Base-by-base conservation (phyloP, 2,888 invertebrate species). In the Netelia virgata region DNA sequence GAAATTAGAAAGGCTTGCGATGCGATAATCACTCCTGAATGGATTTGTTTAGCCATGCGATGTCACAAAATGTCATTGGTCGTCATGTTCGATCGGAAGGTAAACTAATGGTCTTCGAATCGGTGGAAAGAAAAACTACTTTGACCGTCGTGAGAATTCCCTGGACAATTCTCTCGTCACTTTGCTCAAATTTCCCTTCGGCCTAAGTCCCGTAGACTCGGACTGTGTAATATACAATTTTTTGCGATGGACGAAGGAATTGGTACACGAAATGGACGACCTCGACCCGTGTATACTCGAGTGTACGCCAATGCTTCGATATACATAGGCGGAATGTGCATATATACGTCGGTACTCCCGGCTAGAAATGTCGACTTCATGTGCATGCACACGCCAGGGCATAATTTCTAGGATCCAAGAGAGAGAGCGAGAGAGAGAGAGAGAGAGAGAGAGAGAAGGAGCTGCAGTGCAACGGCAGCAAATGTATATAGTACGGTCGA, bases 341-440 rank as follows among this genome's bases (percentile, higher is more conserved):
- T 47, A 55, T n/a, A 43, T 18, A 72, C 16, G 63, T 2, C n/a
- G 18, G 53, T 75, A 66, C 47, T 61, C 68, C 61, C 57, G 55
- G 20, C 78, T 76, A 77, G 74, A 57, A 83, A 82, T 73, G 78
- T 82, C 63, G 86, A 72, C 70, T 82, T 84, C 82, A 76, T 80
- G 83, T 80, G 86, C 75, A 72, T 82, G 82, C 82, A 53, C 79
- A 74, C 79, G 85, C 73, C 36, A 72, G 50, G 72, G 85, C 82
- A 85, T 85, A 85, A 85, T 85, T 85, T 79, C 85, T 73, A 55
- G 72, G 85, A 85, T 79, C 82, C 69, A 61, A 77, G 53, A 14
- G 14, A 14, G n/a, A 50, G 61, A 23, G 23, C 1, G 28, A 28
- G 28, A 28, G 28, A 28, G 28, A 5, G 28, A 3, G 28, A 28